These are phyloP conservation scores for Archips crataeganus DNA, from an alignment of 2,888 invertebrate species.

Conservation along the genomic window DNA sequence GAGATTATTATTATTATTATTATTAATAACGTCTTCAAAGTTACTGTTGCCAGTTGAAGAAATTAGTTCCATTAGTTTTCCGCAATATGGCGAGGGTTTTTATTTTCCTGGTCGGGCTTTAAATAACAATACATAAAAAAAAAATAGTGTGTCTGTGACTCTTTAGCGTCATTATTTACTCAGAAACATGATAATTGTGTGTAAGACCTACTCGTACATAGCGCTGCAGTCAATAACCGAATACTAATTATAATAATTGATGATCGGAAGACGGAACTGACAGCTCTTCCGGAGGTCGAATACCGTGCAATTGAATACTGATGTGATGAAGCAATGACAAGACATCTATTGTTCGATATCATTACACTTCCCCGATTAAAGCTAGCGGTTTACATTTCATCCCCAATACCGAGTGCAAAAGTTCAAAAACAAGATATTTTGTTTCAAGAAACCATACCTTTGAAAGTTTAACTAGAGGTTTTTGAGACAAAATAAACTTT, in stretches of 20 bases:
- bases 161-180: background rate
- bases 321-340: slow-evolving; percentile 9
- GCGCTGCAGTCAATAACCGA: slow-evolving; percentile 18
- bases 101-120: too few relatives aligned
- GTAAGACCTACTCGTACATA: background rate
- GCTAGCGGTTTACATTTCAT: background rate
- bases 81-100: too few relatives aligned
- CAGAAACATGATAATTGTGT: background rate
- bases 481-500: slow-evolving; percentile 29
- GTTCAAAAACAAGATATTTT: slow-evolving; percentile 21
- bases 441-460: slow-evolving; percentile 27
- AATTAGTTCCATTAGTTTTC: too few relatives aligned
- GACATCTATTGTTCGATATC: slow-evolving; percentile 12
- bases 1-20: too few relatives aligned
- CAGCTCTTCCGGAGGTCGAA: slow-evolving; percentile 32
- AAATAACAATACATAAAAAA: too few relatives aligned
- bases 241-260: slow-evolving; percentile 40
- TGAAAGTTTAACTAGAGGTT: slow-evolving; percentile 14
- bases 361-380: slow-evolving; percentile 4
- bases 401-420: slow-evolving; percentile 11
- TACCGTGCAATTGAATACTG: slow-evolving; percentile 25
- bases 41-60: too few relatives aligned
- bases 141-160: too few relatives aligned
- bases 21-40: too few relatives aligned
- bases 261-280: slow-evolving; percentile 35